Evolutionary conservation across 2,113 vertebrate genomes (phyloP).

Genomic region (Pogona vitticeps): DNA sequence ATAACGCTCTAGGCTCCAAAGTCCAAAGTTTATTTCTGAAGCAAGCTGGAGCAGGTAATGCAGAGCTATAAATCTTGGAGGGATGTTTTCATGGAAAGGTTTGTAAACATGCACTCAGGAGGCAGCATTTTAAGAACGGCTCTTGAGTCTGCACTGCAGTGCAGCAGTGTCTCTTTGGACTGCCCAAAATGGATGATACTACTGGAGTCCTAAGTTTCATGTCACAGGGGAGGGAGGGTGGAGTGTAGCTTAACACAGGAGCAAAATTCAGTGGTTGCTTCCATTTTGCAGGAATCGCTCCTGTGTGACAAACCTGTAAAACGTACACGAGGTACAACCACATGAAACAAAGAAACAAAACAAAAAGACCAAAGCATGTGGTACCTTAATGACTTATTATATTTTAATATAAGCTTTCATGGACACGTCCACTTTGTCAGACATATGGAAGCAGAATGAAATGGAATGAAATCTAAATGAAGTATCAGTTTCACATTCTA

Average conservation of each 20-base stretch:
- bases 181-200: not conserved
- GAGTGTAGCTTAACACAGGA: no score
- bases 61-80: not conserved
- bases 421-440: no score
- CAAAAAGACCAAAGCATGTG: no score
- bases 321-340: no score
- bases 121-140: not conserved
- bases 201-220: not conserved
- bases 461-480: no score
- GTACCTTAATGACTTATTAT: no score
- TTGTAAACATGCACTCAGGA: not conserved
- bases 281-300: not conserved
- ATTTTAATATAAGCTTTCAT: no score
- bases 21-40: slow-evolving; percentile 18
- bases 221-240: not conserved
- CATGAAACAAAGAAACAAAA: no score
- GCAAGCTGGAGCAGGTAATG: not conserved
- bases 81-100: not conserved
- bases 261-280: not conserved
- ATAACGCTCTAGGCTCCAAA: not conserved
- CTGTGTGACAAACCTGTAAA: no score
- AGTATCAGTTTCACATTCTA: no score
- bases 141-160: not conserved
- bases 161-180: not conserved
- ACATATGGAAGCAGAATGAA: no score